Evolutionary conservation across 2,113 vertebrate species (phyloP), one percentile per base, ranked within the genome.

Genomic region (Strix uralensis): DNA sequence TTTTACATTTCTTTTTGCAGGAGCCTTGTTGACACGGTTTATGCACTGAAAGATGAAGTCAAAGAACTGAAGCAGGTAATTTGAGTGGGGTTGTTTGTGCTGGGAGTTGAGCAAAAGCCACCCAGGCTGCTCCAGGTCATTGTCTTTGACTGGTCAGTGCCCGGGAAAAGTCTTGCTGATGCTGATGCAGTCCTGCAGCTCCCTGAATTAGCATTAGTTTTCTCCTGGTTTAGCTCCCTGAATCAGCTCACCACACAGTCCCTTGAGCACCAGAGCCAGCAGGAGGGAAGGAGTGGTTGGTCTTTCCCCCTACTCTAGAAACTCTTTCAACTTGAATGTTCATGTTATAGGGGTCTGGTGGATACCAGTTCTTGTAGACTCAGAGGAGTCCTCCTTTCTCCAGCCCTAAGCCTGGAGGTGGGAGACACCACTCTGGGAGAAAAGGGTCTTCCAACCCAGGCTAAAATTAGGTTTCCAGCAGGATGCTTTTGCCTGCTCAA

Each of bases 11-110:
- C 47, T 36, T 94, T 73, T 95, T 96, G 55, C 93, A 99, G 99
- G 97, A 99, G 99, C 96, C 99, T 99, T 29, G 99, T 99, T 20
- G 99, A 99, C 96, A 99, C 99, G 1, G 99, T 99, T 71, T 99
- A 99, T 61, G 99, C 99, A 83, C 98, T 99, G 97, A 99, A 99
- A 97, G 99, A 99, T 65, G 99, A 99, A 93, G 99, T 99, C 88
- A 99, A 99, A 89, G 99, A 99, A 88, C 97, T 99, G 90, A 99
- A 99, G 95, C 99, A 99, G 99, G 99, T 99, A 97, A 96, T 57
- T 23, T 23, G 65, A 67, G 46, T 25, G 69, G n/a, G 44, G 55
- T 65, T 62, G 26, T 52, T 65, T 22, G 27, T 51, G 11, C 30
- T 81, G 61, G 47, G 67, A 91, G 34, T 21, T 34, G 22, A 85